Conservation (phyloP, 2,797 vertebrate genomes). For the Pantherophis alleghaniensis region DNA sequence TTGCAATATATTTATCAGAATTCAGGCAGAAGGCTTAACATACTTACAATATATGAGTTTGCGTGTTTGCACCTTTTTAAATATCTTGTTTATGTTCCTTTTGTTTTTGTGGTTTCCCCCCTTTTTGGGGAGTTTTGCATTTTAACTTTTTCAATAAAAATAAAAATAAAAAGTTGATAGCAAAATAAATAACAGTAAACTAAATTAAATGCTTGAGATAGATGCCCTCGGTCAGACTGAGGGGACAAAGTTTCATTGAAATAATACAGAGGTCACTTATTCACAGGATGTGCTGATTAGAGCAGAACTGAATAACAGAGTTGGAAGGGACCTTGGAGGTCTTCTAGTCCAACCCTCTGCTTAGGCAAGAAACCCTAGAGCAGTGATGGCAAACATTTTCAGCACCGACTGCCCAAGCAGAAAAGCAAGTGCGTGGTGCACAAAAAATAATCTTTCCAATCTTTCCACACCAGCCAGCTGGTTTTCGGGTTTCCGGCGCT, state of each 20-base stretch:
- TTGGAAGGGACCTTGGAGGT: too few relatives aligned
- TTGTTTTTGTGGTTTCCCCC: background rate
- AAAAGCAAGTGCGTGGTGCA: too few relatives aligned
- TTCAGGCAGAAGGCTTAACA: background rate
- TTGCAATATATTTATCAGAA: background rate
- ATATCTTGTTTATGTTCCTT: background rate
- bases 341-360: too few relatives aligned
- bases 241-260: background rate
- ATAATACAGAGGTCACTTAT: background rate
- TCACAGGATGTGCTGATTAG: background rate
- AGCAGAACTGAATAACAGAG: too few relatives aligned
- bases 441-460: too few relatives aligned
- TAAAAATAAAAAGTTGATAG: background rate
- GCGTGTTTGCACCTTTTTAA: background rate
- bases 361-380: too few relatives aligned
- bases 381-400: too few relatives aligned
- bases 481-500: too few relatives aligned
- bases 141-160: background rate
- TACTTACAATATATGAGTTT: background rate
- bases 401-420: too few relatives aligned
- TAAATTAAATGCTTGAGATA: background rate
- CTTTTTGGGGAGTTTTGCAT: background rate
- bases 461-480: too few relatives aligned
- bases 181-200: background rate
- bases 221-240: background rate